phyloP scores from a whole-genome alignment of 2,888 invertebrate species.

The Chironomus tentans region DNA sequence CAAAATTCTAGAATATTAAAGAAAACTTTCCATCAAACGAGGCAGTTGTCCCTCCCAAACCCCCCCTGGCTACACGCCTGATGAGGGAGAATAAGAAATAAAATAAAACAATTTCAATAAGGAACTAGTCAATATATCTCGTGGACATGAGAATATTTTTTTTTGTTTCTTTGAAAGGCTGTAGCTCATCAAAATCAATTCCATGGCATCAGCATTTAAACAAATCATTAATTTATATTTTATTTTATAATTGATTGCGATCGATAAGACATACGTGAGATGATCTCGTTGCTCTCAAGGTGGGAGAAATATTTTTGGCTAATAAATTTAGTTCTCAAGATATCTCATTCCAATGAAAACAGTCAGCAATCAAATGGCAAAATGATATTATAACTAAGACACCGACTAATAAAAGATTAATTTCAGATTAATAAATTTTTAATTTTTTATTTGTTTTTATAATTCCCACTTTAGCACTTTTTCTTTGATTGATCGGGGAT shows the following conservation, averaged over 20 bases:
- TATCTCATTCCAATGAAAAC: background rate
- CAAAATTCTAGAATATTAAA: too few species aligned
- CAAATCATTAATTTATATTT: too few species aligned
- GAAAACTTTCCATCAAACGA: too few species aligned
- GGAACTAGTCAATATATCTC: background rate
- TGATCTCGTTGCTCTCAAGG: background rate
- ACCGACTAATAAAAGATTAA: background rate
- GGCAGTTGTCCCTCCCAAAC: too few species aligned
- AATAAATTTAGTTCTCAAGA: background rate
- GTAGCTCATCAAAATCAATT: background rate
- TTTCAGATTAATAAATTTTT: background rate
- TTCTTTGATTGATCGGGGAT: background rate
- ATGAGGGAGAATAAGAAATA: too few species aligned
- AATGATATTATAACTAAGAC: background rate
- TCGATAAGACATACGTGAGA: background rate
- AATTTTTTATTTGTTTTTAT: background rate
- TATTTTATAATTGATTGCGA: background rate
- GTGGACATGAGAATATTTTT: too few species aligned
- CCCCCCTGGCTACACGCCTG: too few species aligned
- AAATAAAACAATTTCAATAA: background rate
- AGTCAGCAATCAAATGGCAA: background rate
- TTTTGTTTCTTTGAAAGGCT: too few species aligned
- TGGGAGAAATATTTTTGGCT: background rate
- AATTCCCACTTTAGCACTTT: background rate
- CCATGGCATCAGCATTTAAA: background rate